Conservation (phyloP, 2,888 invertebrate genomes). For the Coelogynopora nodosa region DNA sequence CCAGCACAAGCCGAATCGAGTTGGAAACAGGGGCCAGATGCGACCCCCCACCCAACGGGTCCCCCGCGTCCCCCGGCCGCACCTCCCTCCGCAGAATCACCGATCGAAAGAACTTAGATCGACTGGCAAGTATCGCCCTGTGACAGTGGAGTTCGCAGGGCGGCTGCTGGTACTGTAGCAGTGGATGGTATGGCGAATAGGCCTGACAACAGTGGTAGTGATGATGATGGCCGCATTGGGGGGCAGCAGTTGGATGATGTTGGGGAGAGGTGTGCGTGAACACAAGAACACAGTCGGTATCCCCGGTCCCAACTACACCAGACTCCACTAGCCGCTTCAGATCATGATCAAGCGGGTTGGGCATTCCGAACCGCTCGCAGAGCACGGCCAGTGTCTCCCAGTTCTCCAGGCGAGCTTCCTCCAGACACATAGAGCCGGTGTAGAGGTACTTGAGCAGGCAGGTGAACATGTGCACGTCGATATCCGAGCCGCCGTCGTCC, state of each 20-base stretch:
- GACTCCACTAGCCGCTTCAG: constrained; percentile 78
- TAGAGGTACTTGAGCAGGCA: constrained; percentile 69
- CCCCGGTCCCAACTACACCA: constrained; percentile 83
- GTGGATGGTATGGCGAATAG: too few species aligned
- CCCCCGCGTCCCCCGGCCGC: background rate
- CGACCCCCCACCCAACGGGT: background rate
- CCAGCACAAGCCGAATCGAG: constrained; percentile 70
- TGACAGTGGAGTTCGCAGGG: constrained; percentile 44
- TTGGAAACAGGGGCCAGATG: constrained; percentile 52
- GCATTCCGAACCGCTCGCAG: constrained; percentile 78
- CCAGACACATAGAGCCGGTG: constrained; percentile 70
- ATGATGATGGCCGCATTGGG: too few species aligned
- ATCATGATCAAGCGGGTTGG: constrained; percentile 77
- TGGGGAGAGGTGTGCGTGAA: constrained; percentile 67
- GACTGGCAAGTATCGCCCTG: constrained; percentile 43
- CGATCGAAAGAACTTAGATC: constrained; percentile 41
- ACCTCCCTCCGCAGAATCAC: constrained; percentile 29
- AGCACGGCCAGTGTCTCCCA: constrained; percentile 62
- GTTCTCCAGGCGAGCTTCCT: constrained; percentile 69
- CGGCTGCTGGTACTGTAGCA: too few species aligned
- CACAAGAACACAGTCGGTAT: constrained; percentile 82
- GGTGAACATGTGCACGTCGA: constrained; percentile 76
- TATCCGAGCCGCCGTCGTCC: constrained; percentile 73
- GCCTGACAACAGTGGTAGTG: too few species aligned
- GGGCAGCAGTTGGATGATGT: background rate